Base-by-base conservation (phyloP, 2,113 vertebrate genomes). In the Aptenodytes forsteri region DNA sequence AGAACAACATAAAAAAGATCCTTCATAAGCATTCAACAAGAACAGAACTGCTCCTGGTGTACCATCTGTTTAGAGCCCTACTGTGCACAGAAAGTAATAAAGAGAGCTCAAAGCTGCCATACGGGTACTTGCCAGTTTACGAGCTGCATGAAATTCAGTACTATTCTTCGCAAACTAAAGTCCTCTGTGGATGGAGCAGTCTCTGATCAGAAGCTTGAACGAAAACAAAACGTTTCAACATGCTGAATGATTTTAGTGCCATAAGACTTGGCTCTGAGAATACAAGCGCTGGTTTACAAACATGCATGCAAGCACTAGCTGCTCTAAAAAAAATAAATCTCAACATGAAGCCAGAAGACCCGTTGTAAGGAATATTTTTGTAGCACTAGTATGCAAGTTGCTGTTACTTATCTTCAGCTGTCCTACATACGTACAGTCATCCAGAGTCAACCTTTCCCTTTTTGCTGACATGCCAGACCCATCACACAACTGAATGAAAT, bases 351-450 rank as follows among this genome's bases (percentile, higher is more conserved):
- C 30, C 21, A 19, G 22, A 7, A 49, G 32, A 44, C 10, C 21
- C 0, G 1, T 0, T 38, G 38, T 7, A 47, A 44, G 14, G n/a
- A 42, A 3, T 8, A 29, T 23, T 73, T 52, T 1, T 21, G 50
- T 38, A 44, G 52, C 3, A 7, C 27, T 7, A 32, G 2, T 2
- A 22, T 1, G 16, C 16, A 46, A 36, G 34, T 13, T 23, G 16
- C 49, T 44, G 58, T 7, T 30, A 17, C 23, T 36, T 19, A n/a
- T 47, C 58, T 54, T 22, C 38, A 71, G 58, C 46, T 61, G 46
- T 9, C 70, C 70, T 47, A 23, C 6, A 2, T 1, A 16, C 0
- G 0, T 3, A 8, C 1, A 12, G 38, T 16, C 52, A 32, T 21
- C 44, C 56, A 65, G 44, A n/a, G 44, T 1, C 5, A 5, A 38